phyloP scores from a whole-genome alignment of 2,888 invertebrate species.

The Sinhomidia bicolor region DNA sequence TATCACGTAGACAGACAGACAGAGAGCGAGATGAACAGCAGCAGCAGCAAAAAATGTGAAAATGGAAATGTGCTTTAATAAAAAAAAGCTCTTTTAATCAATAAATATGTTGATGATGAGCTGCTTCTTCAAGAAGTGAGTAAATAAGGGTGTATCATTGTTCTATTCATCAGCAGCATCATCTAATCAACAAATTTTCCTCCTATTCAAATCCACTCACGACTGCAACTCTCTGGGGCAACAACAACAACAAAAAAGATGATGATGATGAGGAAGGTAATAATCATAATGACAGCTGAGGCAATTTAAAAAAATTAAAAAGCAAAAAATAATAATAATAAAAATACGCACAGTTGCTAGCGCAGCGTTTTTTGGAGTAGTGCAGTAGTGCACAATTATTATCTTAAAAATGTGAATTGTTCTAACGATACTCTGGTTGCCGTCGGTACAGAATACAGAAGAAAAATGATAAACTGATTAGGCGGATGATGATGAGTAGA shows the following conservation, averaged over 20 bases:
- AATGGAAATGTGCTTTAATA: neutral
- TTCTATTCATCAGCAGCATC: neutral
- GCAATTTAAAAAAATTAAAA: slow-evolving; percentile 28
- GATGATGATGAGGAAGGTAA: slow-evolving; percentile 49
- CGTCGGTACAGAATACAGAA: neutral
- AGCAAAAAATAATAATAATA: neutral
- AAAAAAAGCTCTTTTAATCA: neutral
- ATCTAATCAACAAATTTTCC: neutral
- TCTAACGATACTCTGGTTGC: neutral
- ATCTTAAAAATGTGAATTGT: slow-evolving; percentile 12
- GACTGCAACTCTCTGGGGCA: neutral
- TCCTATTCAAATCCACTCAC: slow-evolving; percentile 4
- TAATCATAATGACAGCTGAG: slow-evolving; percentile 56
- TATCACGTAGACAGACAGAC: too few species aligned
- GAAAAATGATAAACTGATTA: neutral
- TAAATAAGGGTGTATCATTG: neutral
- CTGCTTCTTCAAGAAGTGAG: neutral
- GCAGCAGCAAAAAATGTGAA: too few species aligned
- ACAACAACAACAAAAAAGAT: neutral
- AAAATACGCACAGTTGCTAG: too few species aligned
- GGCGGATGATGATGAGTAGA: neutral
- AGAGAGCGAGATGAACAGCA: neutral
- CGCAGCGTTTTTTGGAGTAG: slow-evolving; percentile 15
- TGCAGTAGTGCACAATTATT: slow-evolving; percentile 12
- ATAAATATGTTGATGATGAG: neutral